Percentiles rank a stretch among this genome's conserved stretches.
phyloP scores from a whole-genome alignment of 2,888 invertebrate genomes.

The Drosophila tanythrix region DNA sequence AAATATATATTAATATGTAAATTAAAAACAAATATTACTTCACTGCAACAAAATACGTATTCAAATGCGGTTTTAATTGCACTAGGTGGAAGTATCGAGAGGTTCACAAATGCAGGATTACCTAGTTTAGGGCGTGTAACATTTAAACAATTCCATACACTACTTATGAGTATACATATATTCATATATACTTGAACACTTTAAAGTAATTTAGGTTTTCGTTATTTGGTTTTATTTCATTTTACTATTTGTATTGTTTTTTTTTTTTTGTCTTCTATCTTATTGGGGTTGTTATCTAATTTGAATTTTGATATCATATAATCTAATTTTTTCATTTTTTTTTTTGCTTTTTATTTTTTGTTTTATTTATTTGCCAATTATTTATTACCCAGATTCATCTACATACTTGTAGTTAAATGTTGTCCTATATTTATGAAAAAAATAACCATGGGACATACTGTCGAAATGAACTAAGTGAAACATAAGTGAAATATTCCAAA shows the following conservation, averaged over 20 bases:
- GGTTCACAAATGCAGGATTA: slow-evolving; percentile 63
- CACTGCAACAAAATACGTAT: slow-evolving; percentile 73
- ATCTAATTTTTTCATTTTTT: slow-evolving; percentile 41
- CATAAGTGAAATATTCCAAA: slow-evolving; percentile 23
- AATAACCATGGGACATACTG: slow-evolving; percentile 27
- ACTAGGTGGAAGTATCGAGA: slow-evolving; percentile 61
- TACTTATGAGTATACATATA: slow-evolving; percentile 67
- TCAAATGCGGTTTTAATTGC: slow-evolving; percentile 69
- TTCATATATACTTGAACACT: slow-evolving; percentile 57
- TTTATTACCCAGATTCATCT: slow-evolving; percentile 51
- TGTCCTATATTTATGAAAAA: slow-evolving; percentile 54
- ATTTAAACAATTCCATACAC: slow-evolving; percentile 76
- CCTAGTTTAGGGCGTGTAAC: slow-evolving; percentile 68
- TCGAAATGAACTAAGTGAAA: slow-evolving; percentile 25
- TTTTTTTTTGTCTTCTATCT: slow-evolving; percentile 10
- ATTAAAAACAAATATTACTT: slow-evolving; percentile 64
- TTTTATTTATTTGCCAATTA: slow-evolving; percentile 55
- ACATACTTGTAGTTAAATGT: slow-evolving; percentile 46
- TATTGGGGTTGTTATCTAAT: slow-evolving; percentile 10
- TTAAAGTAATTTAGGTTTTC: slow-evolving; percentile 28
- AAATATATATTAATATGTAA: slow-evolving; percentile 29
- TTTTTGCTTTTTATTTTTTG: slow-evolving; percentile 23
- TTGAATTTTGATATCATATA: slow-evolving; percentile 12
- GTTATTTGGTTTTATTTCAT: slow-evolving; percentile 26
- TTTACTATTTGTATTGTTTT: slow-evolving; percentile 11